phyloP scores from a whole-genome alignment of 2,888 invertebrate species.

The Liopterus haemorrhoidalis region DNA sequence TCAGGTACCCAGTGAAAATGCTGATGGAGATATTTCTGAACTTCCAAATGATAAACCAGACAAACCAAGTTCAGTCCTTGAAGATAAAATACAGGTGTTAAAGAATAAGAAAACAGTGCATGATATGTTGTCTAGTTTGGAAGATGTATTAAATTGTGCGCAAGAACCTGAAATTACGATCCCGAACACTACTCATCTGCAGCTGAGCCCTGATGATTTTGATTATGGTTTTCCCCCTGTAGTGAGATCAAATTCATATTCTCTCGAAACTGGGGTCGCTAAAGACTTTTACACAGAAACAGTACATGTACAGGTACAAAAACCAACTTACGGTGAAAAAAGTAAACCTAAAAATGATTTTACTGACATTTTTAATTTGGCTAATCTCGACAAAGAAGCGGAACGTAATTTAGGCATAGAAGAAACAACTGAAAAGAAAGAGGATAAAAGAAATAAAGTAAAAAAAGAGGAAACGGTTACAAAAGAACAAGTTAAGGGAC shows the following conservation, averaged over 20 bases:
- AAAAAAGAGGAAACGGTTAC: conserved; percentile 7
- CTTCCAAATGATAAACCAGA: too few species aligned
- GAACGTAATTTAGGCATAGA: conserved; percentile 1
- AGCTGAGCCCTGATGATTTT: conserved; percentile 16
- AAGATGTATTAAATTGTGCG: too few species aligned
- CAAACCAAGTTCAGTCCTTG: too few species aligned
- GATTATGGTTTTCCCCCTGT: conserved; percentile 2
- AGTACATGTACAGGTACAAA: too few species aligned
- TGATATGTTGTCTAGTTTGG: too few species aligned
- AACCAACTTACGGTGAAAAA: too few species aligned
- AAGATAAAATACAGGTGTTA: too few species aligned
- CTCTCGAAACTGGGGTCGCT: background rate
- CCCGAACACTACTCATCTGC: conserved; percentile 14
- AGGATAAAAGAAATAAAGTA: background rate
- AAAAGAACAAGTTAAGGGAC: conserved; percentile 11
- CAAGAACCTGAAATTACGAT: conserved; percentile 12
- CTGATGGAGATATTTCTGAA: too few species aligned
- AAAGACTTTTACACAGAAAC: conserved; percentile 1
- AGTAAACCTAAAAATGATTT: too few species aligned
- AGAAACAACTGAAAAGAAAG: background rate
- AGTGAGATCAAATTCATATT: background rate
- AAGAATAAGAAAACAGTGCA: too few species aligned
- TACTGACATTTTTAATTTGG: too few species aligned
- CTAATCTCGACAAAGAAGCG: background rate
- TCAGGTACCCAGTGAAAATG: too few species aligned